Evolutionary conservation across 2,888 invertebrate genomes (phyloP).

Genomic region (Orthosia incerta): DNA sequence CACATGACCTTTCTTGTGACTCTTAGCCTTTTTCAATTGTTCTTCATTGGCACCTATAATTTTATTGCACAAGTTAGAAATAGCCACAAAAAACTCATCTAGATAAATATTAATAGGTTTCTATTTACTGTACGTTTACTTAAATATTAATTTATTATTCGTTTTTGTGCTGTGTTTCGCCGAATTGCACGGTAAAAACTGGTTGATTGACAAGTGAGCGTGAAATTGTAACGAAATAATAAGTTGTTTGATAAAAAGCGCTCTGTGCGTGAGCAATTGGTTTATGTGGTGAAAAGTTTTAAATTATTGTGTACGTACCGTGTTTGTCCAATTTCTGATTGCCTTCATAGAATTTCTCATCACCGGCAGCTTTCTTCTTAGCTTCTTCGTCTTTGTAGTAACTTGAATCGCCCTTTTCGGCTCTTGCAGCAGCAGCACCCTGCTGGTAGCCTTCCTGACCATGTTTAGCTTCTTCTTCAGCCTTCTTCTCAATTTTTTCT

Average conservation of each 20-base stretch:
- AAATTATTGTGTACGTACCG: constrained; percentile 77
- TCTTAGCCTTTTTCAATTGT: constrained; percentile 89
- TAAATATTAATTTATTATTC: constrained; percentile 54
- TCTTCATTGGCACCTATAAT: constrained; percentile 89
- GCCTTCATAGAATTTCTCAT: constrained; percentile 91
- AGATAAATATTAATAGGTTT: constrained; percentile 44
- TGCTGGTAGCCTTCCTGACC: constrained; percentile 91
- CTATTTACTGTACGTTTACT: constrained; percentile 39
- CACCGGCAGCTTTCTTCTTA: constrained; percentile 91
- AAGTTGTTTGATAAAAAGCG: constrained; percentile 43
- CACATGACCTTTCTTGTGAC: constrained; percentile 92
- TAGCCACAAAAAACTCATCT: constrained; percentile 39
- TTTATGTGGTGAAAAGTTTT: constrained; percentile 24
- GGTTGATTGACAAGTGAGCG: constrained; percentile 61
- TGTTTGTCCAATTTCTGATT: constrained; percentile 91
- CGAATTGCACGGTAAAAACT: constrained; percentile 52
- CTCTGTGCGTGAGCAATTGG: constrained; percentile 40
- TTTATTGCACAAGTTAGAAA: constrained; percentile 30
- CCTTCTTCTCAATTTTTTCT: constrained; percentile 90
- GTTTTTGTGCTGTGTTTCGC: constrained; percentile 50
- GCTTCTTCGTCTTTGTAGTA: constrained; percentile 90
- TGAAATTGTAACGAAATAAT: constrained; percentile 61
- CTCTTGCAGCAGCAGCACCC: constrained; percentile 90
- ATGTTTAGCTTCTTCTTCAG: constrained; percentile 90
- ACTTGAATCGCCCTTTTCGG: constrained; percentile 89